Conservation (phyloP, 2,113 vertebrate genomes). For the Spilogale gracilis region DNA sequence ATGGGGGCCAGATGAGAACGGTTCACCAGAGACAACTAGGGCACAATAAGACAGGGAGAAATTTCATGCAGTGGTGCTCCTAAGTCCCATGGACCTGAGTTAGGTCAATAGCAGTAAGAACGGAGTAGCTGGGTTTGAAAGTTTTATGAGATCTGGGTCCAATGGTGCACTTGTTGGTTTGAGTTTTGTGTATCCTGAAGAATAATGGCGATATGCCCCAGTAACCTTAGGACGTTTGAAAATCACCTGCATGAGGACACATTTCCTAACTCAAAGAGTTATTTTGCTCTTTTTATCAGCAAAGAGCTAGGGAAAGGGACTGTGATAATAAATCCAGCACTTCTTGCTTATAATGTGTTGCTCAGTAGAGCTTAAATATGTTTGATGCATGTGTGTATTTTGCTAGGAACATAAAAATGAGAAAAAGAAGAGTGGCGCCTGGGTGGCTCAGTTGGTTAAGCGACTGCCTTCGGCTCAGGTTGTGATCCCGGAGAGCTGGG, state of each 20-base stretch:
- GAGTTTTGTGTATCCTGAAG: neutral
- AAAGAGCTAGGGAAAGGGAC: neutral
- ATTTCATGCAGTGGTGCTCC: neutral
- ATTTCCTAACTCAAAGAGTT: conserved; percentile 32
- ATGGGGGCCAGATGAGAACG: neutral
- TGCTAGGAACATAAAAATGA: neutral
- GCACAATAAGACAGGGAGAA: neutral
- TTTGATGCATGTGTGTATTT: neutral
- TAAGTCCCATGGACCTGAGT: too few species aligned
- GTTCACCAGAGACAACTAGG: neutral
- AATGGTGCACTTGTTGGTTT: neutral
- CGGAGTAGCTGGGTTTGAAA: neutral
- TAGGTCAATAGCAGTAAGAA: neutral
- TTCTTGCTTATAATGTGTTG: conserved; percentile 1
- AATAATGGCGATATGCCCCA: neutral
- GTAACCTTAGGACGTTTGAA: neutral
- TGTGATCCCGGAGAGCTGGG: too few species aligned
- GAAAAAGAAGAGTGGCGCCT: neutral
- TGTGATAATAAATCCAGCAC: neutral
- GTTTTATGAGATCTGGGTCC: neutral
- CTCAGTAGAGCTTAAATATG: neutral
- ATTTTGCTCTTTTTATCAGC: conserved; percentile 13
- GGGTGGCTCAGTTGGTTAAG: too few species aligned
- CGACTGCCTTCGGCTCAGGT: too few species aligned
- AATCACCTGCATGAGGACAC: neutral